Base-by-base conservation (phyloP, 2,113 vertebrate genomes). In the Sprattus sprattus region DNA sequence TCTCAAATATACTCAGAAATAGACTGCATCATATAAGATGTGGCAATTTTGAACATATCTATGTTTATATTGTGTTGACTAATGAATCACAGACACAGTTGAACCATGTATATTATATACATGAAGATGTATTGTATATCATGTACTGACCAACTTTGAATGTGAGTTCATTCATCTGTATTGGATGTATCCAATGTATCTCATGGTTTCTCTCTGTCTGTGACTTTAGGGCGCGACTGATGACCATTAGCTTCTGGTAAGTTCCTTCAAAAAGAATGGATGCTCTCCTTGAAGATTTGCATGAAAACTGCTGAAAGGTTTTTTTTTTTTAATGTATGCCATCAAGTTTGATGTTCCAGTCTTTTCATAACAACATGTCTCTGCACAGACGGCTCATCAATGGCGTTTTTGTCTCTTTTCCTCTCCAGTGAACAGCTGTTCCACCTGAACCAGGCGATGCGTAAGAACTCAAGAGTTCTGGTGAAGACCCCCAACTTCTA, bases 401-500 rank as follows among this genome's bases (percentile, higher is more conserved):
- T 39, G 39, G 39, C 39, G 39, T 39, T 39, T 83, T 52, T 85
- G n/a, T 52, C 9, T 22, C 7, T 45, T 50, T 71, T 49, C 84
- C 15, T 11, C 10, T 52, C 16, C 85, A 96, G 95, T 80, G 95
- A 95, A 20, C 90, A 90, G 45, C n/a, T 97, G 25, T 94, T 93
- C 1, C 89, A 95, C 44, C 94, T 94, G 93, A 98, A 97, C 85
- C 89, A 96, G 5, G 92, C 93, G 0, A 95, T 96, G 57, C 95
- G 97, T 13, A 93, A 95, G 1, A 94, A 92, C 82, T 97, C 97
- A 86, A 96, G 97, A 1, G 92, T 92, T 0, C 97, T 97, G 0
- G 97, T 97, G 22, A 98, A 98, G 87, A 97, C 97, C 0, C 95
- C 95, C 44, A 94, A 95, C 0, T 98, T 97, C 88, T 98, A 98